Conservation (phyloP, 37 sponge, comb jelly and placozoan species). For the Aphrocallistes beatrix region DNA sequence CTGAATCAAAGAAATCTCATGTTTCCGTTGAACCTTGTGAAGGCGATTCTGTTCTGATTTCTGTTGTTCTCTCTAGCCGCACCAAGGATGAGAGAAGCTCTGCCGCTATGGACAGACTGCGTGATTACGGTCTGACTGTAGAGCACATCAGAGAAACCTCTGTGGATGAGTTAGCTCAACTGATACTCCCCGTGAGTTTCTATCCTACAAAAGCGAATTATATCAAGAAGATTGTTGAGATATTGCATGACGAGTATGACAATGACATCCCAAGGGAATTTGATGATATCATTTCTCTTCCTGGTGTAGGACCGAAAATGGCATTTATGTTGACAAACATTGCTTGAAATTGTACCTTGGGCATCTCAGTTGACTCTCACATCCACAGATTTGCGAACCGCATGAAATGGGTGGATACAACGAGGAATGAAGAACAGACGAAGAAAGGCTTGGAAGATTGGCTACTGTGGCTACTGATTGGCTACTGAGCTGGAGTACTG, state of each 20-base stretch:
- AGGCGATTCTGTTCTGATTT: slow-evolving; percentile 74
- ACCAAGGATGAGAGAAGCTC: slow-evolving; percentile 82
- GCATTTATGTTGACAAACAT: slow-evolving; percentile 81
- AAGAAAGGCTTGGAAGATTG: slow-evolving; percentile 68
- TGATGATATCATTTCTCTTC: slow-evolving; percentile 55
- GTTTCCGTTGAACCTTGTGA: too few relatives aligned
- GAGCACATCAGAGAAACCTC: slow-evolving; percentile 46
- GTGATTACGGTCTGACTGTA: slow-evolving; percentile 63
- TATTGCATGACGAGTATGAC: slow-evolving; percentile 47
- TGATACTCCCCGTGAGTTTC: slow-evolving; percentile 88
- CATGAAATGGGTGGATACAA: slow-evolving; percentile 68
- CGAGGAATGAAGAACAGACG: slow-evolving; percentile 38
- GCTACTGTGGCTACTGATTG: too few relatives aligned
- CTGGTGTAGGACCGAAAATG: slow-evolving; percentile 91
- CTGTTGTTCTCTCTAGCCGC: slow-evolving; percentile 91
- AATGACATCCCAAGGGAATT: slow-evolving; percentile 68
- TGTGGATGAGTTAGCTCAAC: slow-evolving; percentile 44
- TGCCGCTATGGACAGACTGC: slow-evolving; percentile 62
- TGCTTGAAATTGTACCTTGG: slow-evolving; percentile 72
- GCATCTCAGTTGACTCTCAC: slow-evolving; percentile 93
- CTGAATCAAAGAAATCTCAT: too few relatives aligned
- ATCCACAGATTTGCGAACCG: slow-evolving; percentile 86
- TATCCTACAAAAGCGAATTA: slow-evolving; percentile 85
- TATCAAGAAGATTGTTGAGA: slow-evolving; percentile 65
- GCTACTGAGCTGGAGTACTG: too few relatives aligned